Evolutionary conservation across 2,113 vertebrate genomes (phyloP).

Genomic region (Acanthisitta chloris): DNA sequence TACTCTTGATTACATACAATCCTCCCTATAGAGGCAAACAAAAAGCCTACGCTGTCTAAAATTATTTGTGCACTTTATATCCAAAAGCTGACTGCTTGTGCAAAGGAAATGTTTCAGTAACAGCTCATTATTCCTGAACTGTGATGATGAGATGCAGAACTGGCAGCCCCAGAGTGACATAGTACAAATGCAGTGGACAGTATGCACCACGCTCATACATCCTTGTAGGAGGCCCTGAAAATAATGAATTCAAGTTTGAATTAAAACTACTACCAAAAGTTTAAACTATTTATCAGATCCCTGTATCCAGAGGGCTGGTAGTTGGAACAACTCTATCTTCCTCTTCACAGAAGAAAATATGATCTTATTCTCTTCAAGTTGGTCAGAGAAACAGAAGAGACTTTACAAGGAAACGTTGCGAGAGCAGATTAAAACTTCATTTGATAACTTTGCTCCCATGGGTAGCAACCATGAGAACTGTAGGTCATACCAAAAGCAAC

Average conservation of each 20-base stretch:
- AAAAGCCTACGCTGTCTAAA: background rate
- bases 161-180: background rate
- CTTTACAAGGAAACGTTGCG: background rate
- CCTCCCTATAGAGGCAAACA: background rate
- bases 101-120: background rate
- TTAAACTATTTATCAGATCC: background rate
- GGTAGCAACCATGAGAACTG: background rate
- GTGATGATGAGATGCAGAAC: background rate
- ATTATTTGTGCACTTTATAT: background rate
- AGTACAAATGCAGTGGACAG: background rate
- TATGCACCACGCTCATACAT: fast-evolving
- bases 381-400: background rate
- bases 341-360: background rate
- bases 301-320: background rate
- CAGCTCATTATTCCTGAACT: background rate
- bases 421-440: background rate
- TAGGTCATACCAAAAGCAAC: background rate
- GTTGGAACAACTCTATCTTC: background rate
- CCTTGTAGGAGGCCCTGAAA: background rate
- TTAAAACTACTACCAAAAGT: background rate
- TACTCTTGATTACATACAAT: background rate
- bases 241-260: background rate
- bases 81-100: background rate
- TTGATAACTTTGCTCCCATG: background rate
- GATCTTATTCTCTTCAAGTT: background rate